phyloP scores from a whole-genome alignment of 2,797 vertebrate species.

The Fistularia commersonii region DNA sequence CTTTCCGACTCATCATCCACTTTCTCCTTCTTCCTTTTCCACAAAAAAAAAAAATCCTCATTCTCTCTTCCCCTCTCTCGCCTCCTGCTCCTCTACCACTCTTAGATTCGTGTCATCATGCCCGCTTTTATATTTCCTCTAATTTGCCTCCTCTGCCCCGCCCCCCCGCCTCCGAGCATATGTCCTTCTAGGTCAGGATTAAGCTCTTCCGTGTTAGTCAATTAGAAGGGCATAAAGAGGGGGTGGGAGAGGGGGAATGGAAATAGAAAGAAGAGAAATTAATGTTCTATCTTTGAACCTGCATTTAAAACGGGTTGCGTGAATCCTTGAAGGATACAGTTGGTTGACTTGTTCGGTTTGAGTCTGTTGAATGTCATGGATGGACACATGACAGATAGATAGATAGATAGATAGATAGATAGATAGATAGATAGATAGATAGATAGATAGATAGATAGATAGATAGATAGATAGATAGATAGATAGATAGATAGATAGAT shows the following conservation, averaged over 20 bases:
- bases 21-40: slow-evolving; percentile 4
- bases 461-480: too few relatives aligned
- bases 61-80: slow-evolving; percentile 6
- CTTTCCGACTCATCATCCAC: slow-evolving; percentile 9
- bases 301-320: too few relatives aligned
- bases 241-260: not conserved
- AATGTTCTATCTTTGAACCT: not conserved
- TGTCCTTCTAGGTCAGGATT: slow-evolving; percentile 55
- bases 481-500: too few relatives aligned
- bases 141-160: not conserved
- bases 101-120: too few relatives aligned
- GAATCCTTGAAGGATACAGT: too few relatives aligned
- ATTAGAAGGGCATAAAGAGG: slow-evolving; percentile 32
- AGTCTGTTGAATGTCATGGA: too few relatives aligned
- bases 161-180: slow-evolving; percentile 22
- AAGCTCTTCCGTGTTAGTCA: slow-evolving; percentile 46
- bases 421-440: too few relatives aligned
- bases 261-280: not conserved
- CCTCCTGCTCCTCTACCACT: slow-evolving; percentile 9
- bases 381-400: too few relatives aligned
- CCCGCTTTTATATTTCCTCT: slow-evolving; percentile 4
- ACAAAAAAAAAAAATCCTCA: slow-evolving; percentile 4
- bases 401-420: too few relatives aligned
- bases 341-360: too few relatives aligned
- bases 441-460: too few relatives aligned